Evolutionary conservation across 2,888 invertebrate genomes (phyloP).

Genomic region (Ceraclea dissimilis): DNA sequence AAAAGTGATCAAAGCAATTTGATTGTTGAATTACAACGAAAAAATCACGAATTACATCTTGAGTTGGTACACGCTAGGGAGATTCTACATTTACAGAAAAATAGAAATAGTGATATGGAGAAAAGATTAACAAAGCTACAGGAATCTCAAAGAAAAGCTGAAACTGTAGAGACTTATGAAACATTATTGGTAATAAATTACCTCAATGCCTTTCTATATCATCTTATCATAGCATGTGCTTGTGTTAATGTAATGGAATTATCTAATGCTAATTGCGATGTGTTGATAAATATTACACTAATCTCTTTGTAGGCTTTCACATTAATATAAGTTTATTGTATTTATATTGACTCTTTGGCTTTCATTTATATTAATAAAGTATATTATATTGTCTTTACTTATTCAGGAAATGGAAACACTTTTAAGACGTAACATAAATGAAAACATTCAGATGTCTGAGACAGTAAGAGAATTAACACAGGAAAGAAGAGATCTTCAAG

Average conservation of each 20-base stretch:
- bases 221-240: neutral
- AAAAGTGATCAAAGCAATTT: constrained; percentile 36
- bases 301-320: too few relatives aligned
- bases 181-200: constrained; percentile 32
- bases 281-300: too few relatives aligned
- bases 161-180: constrained; percentile 26
- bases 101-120: constrained; percentile 45
- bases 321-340: too few relatives aligned
- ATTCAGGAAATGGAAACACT: constrained; percentile 46
- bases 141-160: constrained; percentile 27
- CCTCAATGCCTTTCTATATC: neutral
- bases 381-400: too few relatives aligned
- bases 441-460: constrained; percentile 46
- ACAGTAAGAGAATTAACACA: constrained; percentile 32
- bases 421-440: constrained; percentile 42
- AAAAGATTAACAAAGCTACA: constrained; percentile 37
- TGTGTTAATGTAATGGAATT: neutral
- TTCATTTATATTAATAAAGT: too few relatives aligned
- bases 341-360: too few relatives aligned
- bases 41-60: constrained; percentile 38
- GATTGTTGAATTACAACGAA: constrained; percentile 29
- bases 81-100: constrained; percentile 33
- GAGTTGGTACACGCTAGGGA: constrained; percentile 39
- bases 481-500: constrained; percentile 35
- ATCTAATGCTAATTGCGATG: too few relatives aligned